These are phyloP conservation scores for Oscarella lobularis DNA, from an alignment of 37 sponge, comb jelly and placozoan species.

Conservation along the genomic window DNA sequence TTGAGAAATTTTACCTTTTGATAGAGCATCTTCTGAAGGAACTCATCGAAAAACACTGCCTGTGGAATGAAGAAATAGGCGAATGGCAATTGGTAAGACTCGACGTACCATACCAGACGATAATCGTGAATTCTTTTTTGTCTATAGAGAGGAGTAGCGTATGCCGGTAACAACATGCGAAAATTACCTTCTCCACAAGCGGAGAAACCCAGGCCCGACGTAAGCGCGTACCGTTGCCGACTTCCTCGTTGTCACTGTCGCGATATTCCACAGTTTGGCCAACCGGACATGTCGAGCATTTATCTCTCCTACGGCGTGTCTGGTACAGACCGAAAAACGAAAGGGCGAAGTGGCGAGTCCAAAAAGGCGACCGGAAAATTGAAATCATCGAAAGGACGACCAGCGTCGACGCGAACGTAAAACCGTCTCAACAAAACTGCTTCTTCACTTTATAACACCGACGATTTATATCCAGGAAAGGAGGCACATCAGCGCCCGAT, in stretches of 20 bases:
- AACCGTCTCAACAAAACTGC: no score
- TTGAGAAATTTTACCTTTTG: no score
- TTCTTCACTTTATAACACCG: no score
- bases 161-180: conserved; percentile 93
- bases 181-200: conserved; percentile 27
- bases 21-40: conserved; percentile 16
- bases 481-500: no score
- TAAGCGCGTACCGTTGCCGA: not conserved
- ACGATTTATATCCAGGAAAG: no score
- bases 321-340: not conserved
- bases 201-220: conserved; percentile 7
- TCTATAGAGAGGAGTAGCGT: conserved; percentile 75
- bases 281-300: not conserved
- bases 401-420: no score
- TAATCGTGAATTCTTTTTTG: conserved; percentile 7
- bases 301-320: not conserved
- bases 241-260: not conserved
- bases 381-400: not conserved
- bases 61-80: conserved; percentile 88
- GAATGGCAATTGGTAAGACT: conserved; percentile 92
- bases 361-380: not conserved
- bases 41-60: conserved; percentile 41
- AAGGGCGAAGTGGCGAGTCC: not conserved
- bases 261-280: conserved; percentile 1
- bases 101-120: not conserved